phyloP scores from a whole-genome alignment of 2,797 vertebrate genomes.

The Sandelia bainsii region DNA sequence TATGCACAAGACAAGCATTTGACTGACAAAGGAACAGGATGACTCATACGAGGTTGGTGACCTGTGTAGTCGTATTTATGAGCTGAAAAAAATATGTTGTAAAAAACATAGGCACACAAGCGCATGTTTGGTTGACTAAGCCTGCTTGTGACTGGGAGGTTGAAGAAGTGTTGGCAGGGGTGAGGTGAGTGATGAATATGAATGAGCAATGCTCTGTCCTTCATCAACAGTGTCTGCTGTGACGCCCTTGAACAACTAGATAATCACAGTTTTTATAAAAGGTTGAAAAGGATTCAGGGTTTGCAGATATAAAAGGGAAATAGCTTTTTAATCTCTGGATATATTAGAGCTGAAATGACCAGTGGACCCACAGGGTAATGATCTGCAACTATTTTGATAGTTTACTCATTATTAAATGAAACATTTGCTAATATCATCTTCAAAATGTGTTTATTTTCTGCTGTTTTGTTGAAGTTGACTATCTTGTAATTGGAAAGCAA shows the following conservation, averaged over 20 bases:
- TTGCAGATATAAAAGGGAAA: neutral
- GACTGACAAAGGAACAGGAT: constrained; percentile 42
- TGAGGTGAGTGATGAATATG: constrained; percentile 54
- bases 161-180: constrained; percentile 30
- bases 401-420: neutral
- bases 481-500: too few relatives aligned
- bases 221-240: constrained; percentile 34
- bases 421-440: neutral
- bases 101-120: constrained; percentile 22
- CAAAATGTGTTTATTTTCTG: neutral
- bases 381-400: neutral
- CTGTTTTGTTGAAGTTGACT: too few relatives aligned
- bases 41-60: constrained; percentile 56
- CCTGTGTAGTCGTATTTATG: constrained; percentile 44
- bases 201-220: constrained; percentile 54
- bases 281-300: constrained; percentile 7
- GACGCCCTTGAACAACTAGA: constrained; percentile 25
- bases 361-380: neutral
- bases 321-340: neutral
- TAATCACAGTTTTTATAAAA: constrained; percentile 18
- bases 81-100: constrained; percentile 19
- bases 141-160: constrained; percentile 31
- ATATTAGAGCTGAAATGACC: constrained; percentile 6
- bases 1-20: constrained; percentile 24
- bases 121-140: constrained; percentile 37